Base-by-base conservation (phyloP, 2,888 invertebrate species). In the Heteropelma amictum region DNA sequence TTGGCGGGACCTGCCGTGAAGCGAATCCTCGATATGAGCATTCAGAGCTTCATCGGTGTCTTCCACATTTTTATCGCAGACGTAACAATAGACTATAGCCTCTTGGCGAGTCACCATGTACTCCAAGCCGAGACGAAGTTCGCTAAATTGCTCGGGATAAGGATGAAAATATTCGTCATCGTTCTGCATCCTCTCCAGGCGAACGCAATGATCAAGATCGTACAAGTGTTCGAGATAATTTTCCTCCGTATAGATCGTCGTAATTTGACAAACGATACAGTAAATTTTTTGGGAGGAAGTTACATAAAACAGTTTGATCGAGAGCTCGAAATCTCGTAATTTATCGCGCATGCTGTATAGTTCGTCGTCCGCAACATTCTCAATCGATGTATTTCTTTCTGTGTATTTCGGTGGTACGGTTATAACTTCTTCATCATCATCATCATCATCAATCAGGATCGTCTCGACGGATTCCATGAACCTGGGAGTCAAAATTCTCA, bases 241-340 rank as follows among this genome's bases (percentile, higher is more conserved):
- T 49, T 77, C 77, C 1, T 63, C 45, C 6, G 79, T 76, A 58
- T 72, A 78, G 3, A 42, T 17, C 14, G 80, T 54, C n/a, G 61
- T 75, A 49, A 58, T 58, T 14, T 75, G 71, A 67, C 85, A 84
- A 30, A 81, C 70, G 35, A 85, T 65, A 45, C 85, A 85, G 1
- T 72, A 76, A 30, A 63, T 67, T 7, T 42, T 35, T 7, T 68
- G n/a, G 2, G 26, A 33, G 7, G 45, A 14, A 1, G 7, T 49
- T 2, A n/a, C 35, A 6, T 26, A 40, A 23, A 35, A 56, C 1
- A 60, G 35, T 14, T 21, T 38, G 40, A 67, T 19, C 3, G 67
- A 47, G 1, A 40, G 33, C 21, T 71, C 61, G 26, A 71, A 38
- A n/a, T 60, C 21, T 1, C 49, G 14, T 4, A 64, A 26, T 30